Percentiles rank a stretch among this genome's conserved stretches.
These are phyloP conservation scores for Paralichthys olivaceus DNA, from an alignment of 2,113 vertebrate species.

Conservation along the genomic window DNA sequence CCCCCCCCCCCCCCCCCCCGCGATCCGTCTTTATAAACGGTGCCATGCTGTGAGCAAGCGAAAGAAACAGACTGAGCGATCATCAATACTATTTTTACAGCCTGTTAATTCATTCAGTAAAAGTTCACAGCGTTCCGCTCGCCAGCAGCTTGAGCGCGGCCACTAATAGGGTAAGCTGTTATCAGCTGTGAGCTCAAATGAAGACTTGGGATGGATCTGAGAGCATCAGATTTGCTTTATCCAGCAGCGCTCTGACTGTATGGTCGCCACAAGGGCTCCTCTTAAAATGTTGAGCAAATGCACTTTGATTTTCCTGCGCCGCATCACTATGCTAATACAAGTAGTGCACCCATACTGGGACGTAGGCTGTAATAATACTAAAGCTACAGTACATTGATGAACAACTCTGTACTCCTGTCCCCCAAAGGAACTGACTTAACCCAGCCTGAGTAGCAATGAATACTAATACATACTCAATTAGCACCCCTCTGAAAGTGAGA, in stretches of 20 bases:
- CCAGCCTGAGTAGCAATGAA: conserved; percentile 66
- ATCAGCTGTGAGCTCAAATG: conserved; percentile 23
- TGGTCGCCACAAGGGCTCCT: conserved; percentile 7
- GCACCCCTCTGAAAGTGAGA: conserved; percentile 63
- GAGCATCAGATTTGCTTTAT: conserved; percentile 37
- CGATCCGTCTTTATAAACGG: conserved; percentile 56
- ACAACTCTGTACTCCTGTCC: conserved; percentile 40
- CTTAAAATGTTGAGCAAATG: conserved; percentile 24
- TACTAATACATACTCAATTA: conserved; percentile 75
- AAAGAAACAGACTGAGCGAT: conserved; percentile 25
- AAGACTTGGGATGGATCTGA: conserved; percentile 32
- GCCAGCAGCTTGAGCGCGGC: conserved; percentile 27
- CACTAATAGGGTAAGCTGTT: conserved; percentile 36
- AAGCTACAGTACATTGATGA: conserved; percentile 52
- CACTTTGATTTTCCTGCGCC: conserved; percentile 39
- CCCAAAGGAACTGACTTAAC: conserved; percentile 60
- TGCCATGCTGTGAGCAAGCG: conserved; percentile 27
- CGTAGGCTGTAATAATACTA: conserved; percentile 50
- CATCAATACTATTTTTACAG: conserved; percentile 56
- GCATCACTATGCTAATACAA: conserved; percentile 47
- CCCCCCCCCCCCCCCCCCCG: not conserved
- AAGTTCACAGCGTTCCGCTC: conserved; percentile 20
- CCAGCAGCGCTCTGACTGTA: not conserved
- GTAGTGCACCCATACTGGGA: conserved; percentile 42
- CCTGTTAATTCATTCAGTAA: conserved; percentile 54